Base-by-base conservation (phyloP, 2,888 invertebrate genomes). In the Metellina segmentata region DNA sequence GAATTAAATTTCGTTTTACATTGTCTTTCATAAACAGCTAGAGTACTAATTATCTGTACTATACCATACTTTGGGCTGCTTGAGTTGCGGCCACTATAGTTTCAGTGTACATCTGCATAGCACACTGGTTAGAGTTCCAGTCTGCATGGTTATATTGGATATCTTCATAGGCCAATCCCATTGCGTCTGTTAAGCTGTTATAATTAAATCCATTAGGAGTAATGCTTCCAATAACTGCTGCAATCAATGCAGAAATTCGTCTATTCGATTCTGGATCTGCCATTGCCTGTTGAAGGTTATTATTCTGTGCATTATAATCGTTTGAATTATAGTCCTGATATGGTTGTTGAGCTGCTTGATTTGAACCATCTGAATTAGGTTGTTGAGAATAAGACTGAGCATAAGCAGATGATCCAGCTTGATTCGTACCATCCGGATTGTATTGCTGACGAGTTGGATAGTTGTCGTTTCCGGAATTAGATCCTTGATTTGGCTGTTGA, bases 71-170 rank as follows among this genome's bases (percentile, higher is more conserved):
- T 71, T 81, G 72, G 6, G 79, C n/a, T 69, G 70, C 74, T n/a
- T 81, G 61, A 5, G 49, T 53, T 34, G 52, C 51, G 6, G 88
- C 88, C 19, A 88, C 75, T 20, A 88, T 69, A n/a, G 88, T 51
- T 51, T 16, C 51, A 4, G 74, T 13, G 61, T 81, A 75, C 16
- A 53, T 20, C 53, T 74, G 20, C 4, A n/a, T 49, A 6, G 75
- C 11, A n/a, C 34, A 74, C 74, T 13, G 7, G 13, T 19, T 16
- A 6, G 49, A 4, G 49, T 16, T 20, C 69, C n/a, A 69, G n/a
- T 75, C 75, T 61, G 88, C 69, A 16, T 74, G 69, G 6, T 51
- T 9, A 9, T 88, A n/a, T 19, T 61, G 53, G 20, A 75, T 81
- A 19, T 61, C 75, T 48, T 71, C 20, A 49, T 81, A 53, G 5